Evolutionary conservation across 2,888 invertebrate genomes (phyloP), one percentile per base, ranked within the genome.

Genomic region (Argyra leucocephala): DNA sequence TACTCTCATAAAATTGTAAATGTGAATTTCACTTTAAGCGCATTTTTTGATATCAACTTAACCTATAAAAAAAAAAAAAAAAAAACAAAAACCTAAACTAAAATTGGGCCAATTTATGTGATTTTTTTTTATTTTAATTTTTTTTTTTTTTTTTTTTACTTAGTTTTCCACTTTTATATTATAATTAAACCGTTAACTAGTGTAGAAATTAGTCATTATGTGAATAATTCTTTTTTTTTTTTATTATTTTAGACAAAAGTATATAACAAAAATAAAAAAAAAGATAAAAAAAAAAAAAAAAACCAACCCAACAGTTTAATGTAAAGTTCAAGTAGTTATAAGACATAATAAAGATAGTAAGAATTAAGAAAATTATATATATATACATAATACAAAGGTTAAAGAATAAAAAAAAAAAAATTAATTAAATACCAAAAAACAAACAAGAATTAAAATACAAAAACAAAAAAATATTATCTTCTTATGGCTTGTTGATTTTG

Each of bases 131-230:
- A n/a, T n/a, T n/a, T n/a, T n/a, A n/a, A n/a, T n/a, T n/a, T n/a
- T n/a, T n/a, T n/a, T n/a, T n/a, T n/a, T n/a, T n/a, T n/a, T n/a
- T n/a, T n/a, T n/a, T n/a, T n/a, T n/a, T n/a, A n/a, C n/a, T n/a
- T n/a, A n/a, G n/a, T n/a, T n/a, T n/a, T n/a, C n/a, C n/a, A n/a
- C n/a, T n/a, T n/a, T n/a, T 48, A 63, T 63, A 58, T 63, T 65
- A 59, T 66, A 68, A 67, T 67, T 68, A 66, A 66, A 68, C 67
- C 67, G 68, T 68, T 68, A 68, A 68, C 57, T 62, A 63, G 68
- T 68, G 68, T 68, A 66, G 24, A 65, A 66, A 66, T 66, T 58
- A 63, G 65, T 67, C 57, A 64, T 66, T 63, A 66, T 67, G 66
- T 66, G 66, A 66, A 61, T 64, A 64, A 66, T 63, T 59, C 60